Percentiles rank a stretch among this genome's conserved stretches.
phyloP scores from a whole-genome alignment of 2,113 vertebrate genomes.

The Meles meles region DNA sequence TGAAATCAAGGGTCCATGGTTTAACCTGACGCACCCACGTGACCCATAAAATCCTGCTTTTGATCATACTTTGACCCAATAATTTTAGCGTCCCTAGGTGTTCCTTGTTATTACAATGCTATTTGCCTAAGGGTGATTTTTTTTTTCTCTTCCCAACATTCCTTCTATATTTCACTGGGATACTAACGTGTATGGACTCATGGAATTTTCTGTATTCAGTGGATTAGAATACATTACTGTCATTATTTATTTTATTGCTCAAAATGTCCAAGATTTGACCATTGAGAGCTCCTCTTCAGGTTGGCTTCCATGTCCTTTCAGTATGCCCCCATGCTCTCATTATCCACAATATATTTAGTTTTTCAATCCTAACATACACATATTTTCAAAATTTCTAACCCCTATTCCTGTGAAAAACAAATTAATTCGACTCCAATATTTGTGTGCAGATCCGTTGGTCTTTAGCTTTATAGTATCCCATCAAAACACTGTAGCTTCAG shows the following conservation, averaged over 20 bases:
- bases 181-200: neutral
- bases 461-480: neutral
- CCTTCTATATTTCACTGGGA: neutral
- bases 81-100: neutral
- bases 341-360: neutral
- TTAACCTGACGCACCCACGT: neutral
- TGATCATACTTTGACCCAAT: neutral
- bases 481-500: neutral
- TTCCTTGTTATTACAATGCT: neutral
- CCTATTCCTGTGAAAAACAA: neutral
- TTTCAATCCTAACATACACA: neutral
- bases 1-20: neutral
- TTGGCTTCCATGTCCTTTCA: neutral
- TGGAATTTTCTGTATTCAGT: neutral
- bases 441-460: neutral
- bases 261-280: neutral
- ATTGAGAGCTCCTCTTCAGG: neutral
- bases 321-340: neutral
- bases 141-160: neutral
- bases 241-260: neutral
- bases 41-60: neutral
- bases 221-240: neutral
- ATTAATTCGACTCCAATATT: neutral
- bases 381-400: neutral
- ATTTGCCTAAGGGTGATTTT: neutral